Percentiles rank a stretch among this genome's conserved stretches.
phyloP scores from a whole-genome alignment of 2,113 vertebrate species.

The Egretta garzetta region DNA sequence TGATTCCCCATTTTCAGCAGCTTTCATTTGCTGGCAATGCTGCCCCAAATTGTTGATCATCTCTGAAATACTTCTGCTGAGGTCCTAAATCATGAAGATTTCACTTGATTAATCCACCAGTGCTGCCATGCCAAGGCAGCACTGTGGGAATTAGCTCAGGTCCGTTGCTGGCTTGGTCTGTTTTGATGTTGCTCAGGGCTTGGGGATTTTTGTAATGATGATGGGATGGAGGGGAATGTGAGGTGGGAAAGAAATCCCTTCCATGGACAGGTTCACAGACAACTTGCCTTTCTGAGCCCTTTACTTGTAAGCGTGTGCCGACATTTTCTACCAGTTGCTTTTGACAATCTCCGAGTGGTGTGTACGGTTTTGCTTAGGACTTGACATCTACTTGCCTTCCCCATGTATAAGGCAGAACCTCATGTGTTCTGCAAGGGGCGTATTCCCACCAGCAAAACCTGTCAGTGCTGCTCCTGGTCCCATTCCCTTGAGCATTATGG shows the following conservation, averaged over 20 bases:
- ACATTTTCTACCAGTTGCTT: not conserved
- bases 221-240: not conserved
- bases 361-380: not conserved
- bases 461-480: not conserved
- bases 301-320: not conserved
- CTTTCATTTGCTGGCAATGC: not conserved
- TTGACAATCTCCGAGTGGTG: not conserved
- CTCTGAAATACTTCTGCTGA: not conserved
- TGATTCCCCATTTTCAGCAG: slow-evolving; percentile 8
- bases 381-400: not conserved
- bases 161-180: not conserved
- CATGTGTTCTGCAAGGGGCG: not conserved
- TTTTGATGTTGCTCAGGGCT: not conserved
- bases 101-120: not conserved
- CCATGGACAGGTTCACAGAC: not conserved
- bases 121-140: not conserved
- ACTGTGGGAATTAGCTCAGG: not conserved
- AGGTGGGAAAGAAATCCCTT: not conserved
- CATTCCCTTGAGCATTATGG: not conserved
- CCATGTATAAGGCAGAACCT: not conserved
- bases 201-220: not conserved
- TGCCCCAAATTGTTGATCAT: not conserved
- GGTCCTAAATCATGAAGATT: not conserved
- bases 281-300: not conserved
- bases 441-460: not conserved